A percentile compares a stretch with the other conserved stretches of the same genome.
Conservation (phyloP, 2,797 vertebrate genomes). For the Danio choprae region DNA sequence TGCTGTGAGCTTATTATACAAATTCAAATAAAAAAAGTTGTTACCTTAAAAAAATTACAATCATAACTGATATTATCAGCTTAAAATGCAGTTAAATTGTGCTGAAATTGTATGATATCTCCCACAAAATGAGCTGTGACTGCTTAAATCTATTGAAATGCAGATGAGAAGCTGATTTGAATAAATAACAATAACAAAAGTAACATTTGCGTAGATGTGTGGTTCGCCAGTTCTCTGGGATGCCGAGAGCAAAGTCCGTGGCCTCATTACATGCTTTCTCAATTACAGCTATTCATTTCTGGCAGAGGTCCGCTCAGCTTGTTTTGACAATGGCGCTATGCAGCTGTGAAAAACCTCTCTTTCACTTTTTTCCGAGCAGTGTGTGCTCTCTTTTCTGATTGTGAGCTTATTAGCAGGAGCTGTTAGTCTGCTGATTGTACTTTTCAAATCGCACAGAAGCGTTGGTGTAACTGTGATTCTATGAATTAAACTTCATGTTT, state of each 20-base stretch:
- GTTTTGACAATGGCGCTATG: slow-evolving; percentile 20
- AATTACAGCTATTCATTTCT: slow-evolving; percentile 58
- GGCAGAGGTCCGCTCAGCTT: slow-evolving; percentile 48
- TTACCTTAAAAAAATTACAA: not conserved
- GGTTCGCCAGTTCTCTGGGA: slow-evolving; percentile 35
- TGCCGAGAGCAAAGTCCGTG: slow-evolving; percentile 33
- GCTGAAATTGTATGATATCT: slow-evolving; percentile 8
- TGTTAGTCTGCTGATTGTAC: slow-evolving; percentile 24
- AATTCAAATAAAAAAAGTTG: not conserved
- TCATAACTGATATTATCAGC: not conserved
- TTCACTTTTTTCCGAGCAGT: slow-evolving; percentile 3
- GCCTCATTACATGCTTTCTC: slow-evolving; percentile 47
- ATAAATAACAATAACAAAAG: slow-evolving; percentile 14
- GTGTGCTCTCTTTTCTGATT: slow-evolving; percentile 7
- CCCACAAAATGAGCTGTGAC: not conserved
- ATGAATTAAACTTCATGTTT: not conserved
- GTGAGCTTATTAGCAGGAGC: slow-evolving; percentile 22
- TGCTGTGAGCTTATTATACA: too few species aligned
- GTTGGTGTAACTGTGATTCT: slow-evolving; percentile 17
- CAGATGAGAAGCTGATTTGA: slow-evolving; percentile 13
- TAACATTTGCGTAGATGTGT: not conserved
- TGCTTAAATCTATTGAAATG: slow-evolving; percentile 25
- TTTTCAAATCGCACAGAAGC: not conserved
- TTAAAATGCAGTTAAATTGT: not conserved
- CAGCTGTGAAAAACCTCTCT: slow-evolving; percentile 54